Evolutionary conservation across 2,888 invertebrate species (phyloP).

Genomic region (Leistus spinibarbis): DNA sequence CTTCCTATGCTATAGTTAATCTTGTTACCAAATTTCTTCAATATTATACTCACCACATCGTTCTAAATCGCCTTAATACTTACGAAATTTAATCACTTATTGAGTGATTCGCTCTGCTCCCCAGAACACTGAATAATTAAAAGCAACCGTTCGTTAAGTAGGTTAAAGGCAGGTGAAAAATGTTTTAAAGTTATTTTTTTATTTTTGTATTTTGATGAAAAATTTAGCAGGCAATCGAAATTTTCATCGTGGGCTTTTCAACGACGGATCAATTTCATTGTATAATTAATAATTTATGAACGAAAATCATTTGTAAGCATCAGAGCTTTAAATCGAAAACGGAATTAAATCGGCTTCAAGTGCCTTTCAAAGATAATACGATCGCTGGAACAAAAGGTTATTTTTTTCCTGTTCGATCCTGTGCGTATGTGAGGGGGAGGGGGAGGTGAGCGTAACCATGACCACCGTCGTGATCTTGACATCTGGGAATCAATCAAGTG

Average conservation of each 20-base stretch:
- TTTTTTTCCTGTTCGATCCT: neutral
- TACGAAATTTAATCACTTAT: neutral
- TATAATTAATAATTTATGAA: neutral
- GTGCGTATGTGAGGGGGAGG: too few species aligned
- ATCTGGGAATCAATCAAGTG: slow-evolving; percentile 1
- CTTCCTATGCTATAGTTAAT: slow-evolving; percentile 14
- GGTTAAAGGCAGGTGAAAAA: neutral
- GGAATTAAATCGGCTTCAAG: neutral
- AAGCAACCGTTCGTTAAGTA: neutral
- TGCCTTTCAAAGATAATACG: too few species aligned
- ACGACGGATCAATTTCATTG: neutral
- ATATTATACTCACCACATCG: neutral
- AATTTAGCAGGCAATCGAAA: neutral
- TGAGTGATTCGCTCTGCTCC: neutral
- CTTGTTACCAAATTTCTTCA: neutral
- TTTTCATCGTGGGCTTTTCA: neutral
- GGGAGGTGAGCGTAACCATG: neutral
- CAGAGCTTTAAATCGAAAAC: neutral
- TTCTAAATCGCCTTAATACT: neutral
- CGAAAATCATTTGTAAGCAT: neutral
- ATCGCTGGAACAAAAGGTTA: neutral
- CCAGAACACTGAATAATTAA: neutral
- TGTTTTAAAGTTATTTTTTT: neutral
- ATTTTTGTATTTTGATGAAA: neutral
- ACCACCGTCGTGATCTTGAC: slow-evolving; percentile 1